A percentile compares a stretch with the other conserved stretches of the same genome.
These are phyloP conservation scores for Polia nebulosa DNA, from an alignment of 2,888 invertebrate genomes.

Conservation along the genomic window DNA sequence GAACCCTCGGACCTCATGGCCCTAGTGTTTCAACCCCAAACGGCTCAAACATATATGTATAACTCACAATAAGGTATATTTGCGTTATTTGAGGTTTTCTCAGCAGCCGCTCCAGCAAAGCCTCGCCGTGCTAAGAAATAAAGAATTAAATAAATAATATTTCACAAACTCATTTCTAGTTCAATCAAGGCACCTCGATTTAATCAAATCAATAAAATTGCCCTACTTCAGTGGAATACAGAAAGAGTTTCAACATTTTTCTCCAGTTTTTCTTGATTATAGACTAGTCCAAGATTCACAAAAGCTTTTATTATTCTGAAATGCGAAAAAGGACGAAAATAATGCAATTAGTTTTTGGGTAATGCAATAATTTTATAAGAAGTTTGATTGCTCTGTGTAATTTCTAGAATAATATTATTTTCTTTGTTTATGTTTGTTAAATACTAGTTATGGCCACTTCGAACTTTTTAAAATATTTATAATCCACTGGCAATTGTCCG, in stretches of 20 bases:
- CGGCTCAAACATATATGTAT: too few relatives aligned
- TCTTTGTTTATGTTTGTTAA: too few relatives aligned
- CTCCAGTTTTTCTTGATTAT: background rate
- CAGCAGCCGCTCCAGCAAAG: too few relatives aligned
- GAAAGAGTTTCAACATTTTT: background rate
- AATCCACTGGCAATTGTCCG: too few relatives aligned
- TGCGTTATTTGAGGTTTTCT: too few relatives aligned
- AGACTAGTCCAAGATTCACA: background rate
- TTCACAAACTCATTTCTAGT: background rate
- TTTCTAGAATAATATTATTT: background rate
- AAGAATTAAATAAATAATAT: slow-evolving; percentile 6
- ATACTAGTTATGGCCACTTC: too few relatives aligned
- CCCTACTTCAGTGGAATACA: background rate
- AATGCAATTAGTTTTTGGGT: background rate
- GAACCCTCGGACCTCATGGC: too few relatives aligned
- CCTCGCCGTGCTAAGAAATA: too few relatives aligned
- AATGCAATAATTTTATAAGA: background rate
- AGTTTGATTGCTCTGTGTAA: slow-evolving; percentile 1
- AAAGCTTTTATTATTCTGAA: background rate
- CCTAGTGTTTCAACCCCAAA: too few relatives aligned
- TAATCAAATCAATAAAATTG: slow-evolving; percentile 34
- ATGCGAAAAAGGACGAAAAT: background rate
- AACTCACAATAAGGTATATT: too few relatives aligned
- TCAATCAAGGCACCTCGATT: slow-evolving; percentile 7
- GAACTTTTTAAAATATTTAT: too few relatives aligned